Conservation (phyloP, 2,888 invertebrate genomes). For the Actias luna region DNA sequence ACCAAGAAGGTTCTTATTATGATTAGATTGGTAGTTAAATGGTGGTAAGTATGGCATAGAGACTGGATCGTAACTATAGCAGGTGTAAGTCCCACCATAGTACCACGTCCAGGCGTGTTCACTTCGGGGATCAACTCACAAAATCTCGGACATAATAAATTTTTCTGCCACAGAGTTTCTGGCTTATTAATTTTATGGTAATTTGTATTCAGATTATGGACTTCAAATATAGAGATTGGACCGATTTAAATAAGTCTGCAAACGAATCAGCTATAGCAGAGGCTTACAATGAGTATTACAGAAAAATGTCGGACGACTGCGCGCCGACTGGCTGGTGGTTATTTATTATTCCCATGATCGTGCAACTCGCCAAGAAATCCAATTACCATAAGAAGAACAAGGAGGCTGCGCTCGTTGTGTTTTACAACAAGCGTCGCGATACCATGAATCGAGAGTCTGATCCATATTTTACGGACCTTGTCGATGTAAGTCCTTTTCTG, state of each 20-base stretch:
- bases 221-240: slow-evolving; percentile 13
- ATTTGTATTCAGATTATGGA: slow-evolving; percentile 12
- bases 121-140: too few species aligned
- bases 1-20: too few species aligned
- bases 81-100: too few species aligned
- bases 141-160: too few species aligned
- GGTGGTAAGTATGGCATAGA: too few species aligned
- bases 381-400: slow-evolving; percentile 14
- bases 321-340: slow-evolving; percentile 17
- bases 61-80: too few species aligned
- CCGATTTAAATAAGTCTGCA: slow-evolving; percentile 7
- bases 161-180: neutral
- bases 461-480: neutral
- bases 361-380: neutral
- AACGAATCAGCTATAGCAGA: slow-evolving; percentile 11
- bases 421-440: slow-evolving; percentile 14
- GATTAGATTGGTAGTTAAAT: too few species aligned
- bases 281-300: slow-evolving; percentile 10
- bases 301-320: slow-evolving; percentile 15
- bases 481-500: slow-evolving; percentile 9
- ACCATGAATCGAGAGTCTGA: slow-evolving; percentile 10
- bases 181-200: neutral
- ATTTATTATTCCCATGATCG: slow-evolving; percentile 16
- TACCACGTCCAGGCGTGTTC: too few species aligned
- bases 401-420: slow-evolving; percentile 12